Conservation (phyloP, 2,113 vertebrate genomes). For the Cromileptes altivelis region DNA sequence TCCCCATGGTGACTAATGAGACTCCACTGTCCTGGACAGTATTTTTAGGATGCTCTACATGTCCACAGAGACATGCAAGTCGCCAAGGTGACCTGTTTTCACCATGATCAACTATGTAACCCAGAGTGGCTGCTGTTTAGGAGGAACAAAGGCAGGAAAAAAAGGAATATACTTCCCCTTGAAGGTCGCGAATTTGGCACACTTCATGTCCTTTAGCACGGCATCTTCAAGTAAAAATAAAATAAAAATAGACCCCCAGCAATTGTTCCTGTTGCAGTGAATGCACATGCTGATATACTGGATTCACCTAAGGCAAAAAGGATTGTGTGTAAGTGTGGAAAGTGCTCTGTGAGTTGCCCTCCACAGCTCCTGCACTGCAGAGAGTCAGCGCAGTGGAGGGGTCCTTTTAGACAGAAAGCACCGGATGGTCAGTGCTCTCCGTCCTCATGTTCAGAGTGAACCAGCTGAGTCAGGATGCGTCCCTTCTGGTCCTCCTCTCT, state of each 20-base stretch:
- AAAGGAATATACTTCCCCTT: slow-evolving; percentile 42
- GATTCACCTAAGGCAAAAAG: slow-evolving; percentile 78
- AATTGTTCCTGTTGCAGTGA: slow-evolving; percentile 58
- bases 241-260: slow-evolving; percentile 14
- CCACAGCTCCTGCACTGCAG: slow-evolving; percentile 37
- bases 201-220: slow-evolving; percentile 63
- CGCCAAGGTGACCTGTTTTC: slow-evolving; percentile 84
- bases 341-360: slow-evolving; percentile 56
- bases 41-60: slow-evolving; percentile 83
- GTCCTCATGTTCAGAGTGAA: slow-evolving; percentile 17
- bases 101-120: slow-evolving; percentile 72
- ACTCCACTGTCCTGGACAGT: slow-evolving; percentile 70
- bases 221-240: slow-evolving; percentile 59
- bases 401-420: slow-evolving; percentile 59
- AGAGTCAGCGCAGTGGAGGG: slow-evolving; percentile 23
- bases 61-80: slow-evolving; percentile 72
- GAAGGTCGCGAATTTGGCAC: slow-evolving; percentile 79
- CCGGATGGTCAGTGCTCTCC: slow-evolving; percentile 26
- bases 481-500: slow-evolving; percentile 21
- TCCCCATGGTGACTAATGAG: slow-evolving; percentile 80
- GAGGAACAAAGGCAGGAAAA: slow-evolving; percentile 39
- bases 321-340: slow-evolving; percentile 70
- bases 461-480: slow-evolving; percentile 50
- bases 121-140: slow-evolving; percentile 59
- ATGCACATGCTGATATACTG: slow-evolving; percentile 73